phyloP scores from a whole-genome alignment of 2,888 invertebrate genomes.

The Nysson spinosus region DNA sequence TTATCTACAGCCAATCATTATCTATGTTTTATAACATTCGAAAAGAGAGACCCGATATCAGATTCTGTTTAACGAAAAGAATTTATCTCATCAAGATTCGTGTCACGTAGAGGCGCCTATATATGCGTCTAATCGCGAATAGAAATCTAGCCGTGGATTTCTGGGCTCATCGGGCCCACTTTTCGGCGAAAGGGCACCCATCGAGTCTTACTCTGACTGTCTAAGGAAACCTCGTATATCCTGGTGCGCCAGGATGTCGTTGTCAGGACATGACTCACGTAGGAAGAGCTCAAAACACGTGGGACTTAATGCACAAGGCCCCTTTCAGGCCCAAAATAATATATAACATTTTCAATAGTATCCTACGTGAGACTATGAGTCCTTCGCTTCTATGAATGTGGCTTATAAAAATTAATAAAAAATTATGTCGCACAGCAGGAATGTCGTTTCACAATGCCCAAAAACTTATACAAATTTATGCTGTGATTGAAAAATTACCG shows the following conservation, averaged over 20 bases:
- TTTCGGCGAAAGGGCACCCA: conserved; percentile 55
- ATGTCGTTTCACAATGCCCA: too few species aligned
- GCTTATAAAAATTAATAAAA: too few species aligned
- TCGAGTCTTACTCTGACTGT: background rate
- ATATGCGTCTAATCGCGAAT: conserved; percentile 54
- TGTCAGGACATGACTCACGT: background rate
- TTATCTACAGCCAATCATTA: too few species aligned
- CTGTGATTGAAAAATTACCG: too few species aligned
- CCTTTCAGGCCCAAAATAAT: too few species aligned
- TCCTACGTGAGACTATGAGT: too few species aligned
- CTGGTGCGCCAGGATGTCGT: background rate
- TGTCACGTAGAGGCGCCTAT: conserved; percentile 55
- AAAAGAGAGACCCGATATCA: conserved; percentile 57
- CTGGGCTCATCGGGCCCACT: conserved; percentile 40
- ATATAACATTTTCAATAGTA: too few species aligned
- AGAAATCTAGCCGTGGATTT: conserved; percentile 52
- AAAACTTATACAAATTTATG: too few species aligned
- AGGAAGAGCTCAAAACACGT: background rate
- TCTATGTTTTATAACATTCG: too few species aligned
- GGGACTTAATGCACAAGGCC: background rate
- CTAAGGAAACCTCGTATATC: background rate
- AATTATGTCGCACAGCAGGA: too few species aligned
- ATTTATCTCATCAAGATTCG: conserved; percentile 45
- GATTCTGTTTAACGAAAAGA: conserved; percentile 37
- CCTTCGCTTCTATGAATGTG: too few species aligned